These are phyloP conservation scores for Apostichopus japonicus DNA, from an alignment of 35 echinoderm and acorn worm species.

Conservation along the genomic window DNA sequence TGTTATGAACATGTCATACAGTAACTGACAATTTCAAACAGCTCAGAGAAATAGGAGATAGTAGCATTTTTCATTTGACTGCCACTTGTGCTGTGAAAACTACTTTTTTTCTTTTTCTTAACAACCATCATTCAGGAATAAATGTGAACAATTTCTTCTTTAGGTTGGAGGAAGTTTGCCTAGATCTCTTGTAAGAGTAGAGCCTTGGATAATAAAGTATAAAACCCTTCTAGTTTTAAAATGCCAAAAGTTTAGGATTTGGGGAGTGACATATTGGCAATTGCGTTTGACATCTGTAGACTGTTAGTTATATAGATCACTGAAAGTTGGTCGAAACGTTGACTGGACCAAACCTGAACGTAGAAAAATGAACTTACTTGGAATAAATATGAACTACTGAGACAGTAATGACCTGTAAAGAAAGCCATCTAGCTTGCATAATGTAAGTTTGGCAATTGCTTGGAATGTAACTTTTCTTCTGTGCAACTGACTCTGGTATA, in stretches of 20 bases:
- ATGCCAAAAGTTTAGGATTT: neutral
- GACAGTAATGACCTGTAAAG: no score
- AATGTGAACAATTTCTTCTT: neutral
- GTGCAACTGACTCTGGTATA: no score
- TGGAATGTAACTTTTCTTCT: no score
- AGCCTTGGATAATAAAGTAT: neutral
- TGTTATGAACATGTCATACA: constrained; percentile 45
- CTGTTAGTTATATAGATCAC: no score
- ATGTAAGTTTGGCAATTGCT: no score
- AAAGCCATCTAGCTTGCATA: no score
- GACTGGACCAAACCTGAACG: no score
- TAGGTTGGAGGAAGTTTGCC: neutral
- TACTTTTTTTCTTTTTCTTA: neutral
- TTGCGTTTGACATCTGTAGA: no score
- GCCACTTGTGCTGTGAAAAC: neutral
- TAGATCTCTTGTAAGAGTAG: neutral
- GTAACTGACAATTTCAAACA: constrained; percentile 1
- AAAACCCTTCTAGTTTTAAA: neutral
- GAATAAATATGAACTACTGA: no score
- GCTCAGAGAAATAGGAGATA: constrained; percentile 41
- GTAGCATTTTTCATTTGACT: neutral
- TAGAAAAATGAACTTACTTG: no score
- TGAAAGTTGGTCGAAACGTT: no score
- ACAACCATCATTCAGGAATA: neutral
- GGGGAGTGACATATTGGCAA: neutral